A percentile compares a stretch with the other conserved stretches of the same genome.
Conservation (phyloP, 2,113 vertebrate genomes). For the Otolemur garnettii region DNA sequence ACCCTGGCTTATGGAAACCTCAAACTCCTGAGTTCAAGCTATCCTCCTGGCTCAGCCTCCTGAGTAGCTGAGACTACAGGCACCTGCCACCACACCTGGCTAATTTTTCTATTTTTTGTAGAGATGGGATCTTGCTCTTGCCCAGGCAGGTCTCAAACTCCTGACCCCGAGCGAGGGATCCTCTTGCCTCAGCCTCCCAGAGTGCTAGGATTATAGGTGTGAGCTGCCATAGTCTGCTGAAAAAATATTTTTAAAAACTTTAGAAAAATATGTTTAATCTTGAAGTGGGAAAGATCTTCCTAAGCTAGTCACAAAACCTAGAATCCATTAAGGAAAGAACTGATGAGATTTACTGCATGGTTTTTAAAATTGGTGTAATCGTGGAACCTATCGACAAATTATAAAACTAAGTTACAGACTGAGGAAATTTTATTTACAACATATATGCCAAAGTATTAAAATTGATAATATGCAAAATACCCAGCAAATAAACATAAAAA, state of each 20-base stretch:
- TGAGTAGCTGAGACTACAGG: too few species aligned
- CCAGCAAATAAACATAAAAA: background rate
- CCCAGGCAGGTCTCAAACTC: too few species aligned
- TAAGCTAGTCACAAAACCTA: background rate
- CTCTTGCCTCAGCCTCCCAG: too few species aligned
- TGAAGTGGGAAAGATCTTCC: background rate
- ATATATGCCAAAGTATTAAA: background rate
- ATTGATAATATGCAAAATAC: background rate
- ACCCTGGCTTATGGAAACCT: too few species aligned
- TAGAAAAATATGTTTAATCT: constrained; percentile 9
- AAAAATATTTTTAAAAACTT: background rate
- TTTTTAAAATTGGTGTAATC: background rate
- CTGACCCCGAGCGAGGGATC: too few species aligned
- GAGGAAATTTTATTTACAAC: background rate
- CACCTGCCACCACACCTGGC: too few species aligned
- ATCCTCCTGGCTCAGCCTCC: too few species aligned
- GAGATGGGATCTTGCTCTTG: too few species aligned
- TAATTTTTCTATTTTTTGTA: too few species aligned
- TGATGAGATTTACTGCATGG: background rate
- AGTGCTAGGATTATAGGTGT: too few species aligned
- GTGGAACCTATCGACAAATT: background rate
- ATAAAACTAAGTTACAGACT: constrained; percentile 16
- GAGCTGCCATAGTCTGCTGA: too few species aligned
- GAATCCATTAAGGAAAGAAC: background rate
- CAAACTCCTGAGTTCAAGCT: too few species aligned